phyloP scores from a whole-genome alignment of 2,113 vertebrate genomes.

The Nibea coibor region DNA sequence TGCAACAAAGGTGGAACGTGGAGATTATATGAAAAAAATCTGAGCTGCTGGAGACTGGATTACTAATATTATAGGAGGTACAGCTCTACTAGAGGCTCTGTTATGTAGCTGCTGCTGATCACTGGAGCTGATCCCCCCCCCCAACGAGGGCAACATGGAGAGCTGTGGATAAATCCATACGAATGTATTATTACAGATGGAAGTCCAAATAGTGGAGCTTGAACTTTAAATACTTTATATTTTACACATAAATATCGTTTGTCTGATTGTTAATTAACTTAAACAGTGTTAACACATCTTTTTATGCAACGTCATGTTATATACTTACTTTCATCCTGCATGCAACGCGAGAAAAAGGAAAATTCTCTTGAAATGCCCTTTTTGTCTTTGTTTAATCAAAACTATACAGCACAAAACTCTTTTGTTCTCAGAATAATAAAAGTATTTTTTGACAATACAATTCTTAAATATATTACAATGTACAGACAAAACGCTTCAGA shows the following conservation, averaged over 20 bases:
- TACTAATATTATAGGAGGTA: neutral
- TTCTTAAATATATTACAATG: conserved; percentile 31
- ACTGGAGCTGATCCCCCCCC: neutral
- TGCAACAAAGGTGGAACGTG: conserved; percentile 89
- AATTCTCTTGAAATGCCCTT: neutral
- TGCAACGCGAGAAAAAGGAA: conserved; percentile 30
- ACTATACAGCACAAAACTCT: conserved; percentile 9
- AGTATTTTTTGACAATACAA: conserved; percentile 67
- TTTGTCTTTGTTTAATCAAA: conserved; percentile 47
- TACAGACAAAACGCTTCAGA: neutral
- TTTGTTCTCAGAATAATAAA: conserved; percentile 51
- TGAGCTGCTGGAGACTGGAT: conserved; percentile 15
- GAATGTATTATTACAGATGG: conserved; percentile 38
- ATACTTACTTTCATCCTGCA: conserved; percentile 32
- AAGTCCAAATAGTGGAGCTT: neutral
- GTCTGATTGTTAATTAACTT: conserved; percentile 50
- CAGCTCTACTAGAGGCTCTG: neutral
- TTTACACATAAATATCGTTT: conserved; percentile 33
- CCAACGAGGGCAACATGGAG: neutral
- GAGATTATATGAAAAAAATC: conserved; percentile 83
- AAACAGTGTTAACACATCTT: conserved; percentile 70
- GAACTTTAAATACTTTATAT: conserved; percentile 41
- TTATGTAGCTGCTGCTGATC: conserved; percentile 6
- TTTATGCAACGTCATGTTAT: conserved; percentile 26
- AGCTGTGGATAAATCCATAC: neutral